These are phyloP conservation scores for Drosophila mauritiana DNA, from an alignment of 1,140 invertebrate species.

Conservation along the genomic window DNA sequence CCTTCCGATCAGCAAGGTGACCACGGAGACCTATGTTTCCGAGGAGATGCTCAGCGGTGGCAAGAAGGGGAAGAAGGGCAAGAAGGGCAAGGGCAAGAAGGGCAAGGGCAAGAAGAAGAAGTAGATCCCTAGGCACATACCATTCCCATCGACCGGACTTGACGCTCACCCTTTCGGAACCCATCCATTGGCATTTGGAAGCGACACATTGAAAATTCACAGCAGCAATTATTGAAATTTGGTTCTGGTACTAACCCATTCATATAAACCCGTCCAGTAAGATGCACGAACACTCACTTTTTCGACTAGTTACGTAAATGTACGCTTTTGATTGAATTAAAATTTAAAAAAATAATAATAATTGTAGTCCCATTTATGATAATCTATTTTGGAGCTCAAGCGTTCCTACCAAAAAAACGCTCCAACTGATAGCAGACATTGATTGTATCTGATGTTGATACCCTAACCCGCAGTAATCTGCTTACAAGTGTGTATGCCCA, in stretches of 20 bases:
- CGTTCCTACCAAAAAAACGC: too few species aligned
- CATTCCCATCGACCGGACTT: conserved; percentile 19
- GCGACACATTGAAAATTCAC: background rate
- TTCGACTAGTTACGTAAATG: conserved; percentile 41
- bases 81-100: conserved; percentile 57
- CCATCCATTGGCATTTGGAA: background rate
- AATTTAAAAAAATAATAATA: conserved; percentile 1
- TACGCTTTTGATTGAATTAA: conserved; percentile 21
- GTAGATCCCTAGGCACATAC: background rate
- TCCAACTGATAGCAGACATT: too few species aligned
- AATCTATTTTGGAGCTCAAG: too few species aligned
- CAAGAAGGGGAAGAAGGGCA: conserved; percentile 32
- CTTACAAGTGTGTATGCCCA: too few species aligned
- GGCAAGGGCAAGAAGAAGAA: conserved; percentile 61
- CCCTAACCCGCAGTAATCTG: too few species aligned
- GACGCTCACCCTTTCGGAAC: background rate
- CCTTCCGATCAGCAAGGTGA: conserved; percentile 67
- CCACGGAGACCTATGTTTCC: conserved; percentile 78
- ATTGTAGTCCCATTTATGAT: too few species aligned
- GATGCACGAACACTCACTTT: conserved; percentile 9
- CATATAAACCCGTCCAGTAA: conserved; percentile 4
- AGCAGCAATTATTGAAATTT: conserved; percentile 11
- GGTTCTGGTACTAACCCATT: conserved; percentile 1
- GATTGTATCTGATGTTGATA: background rate
- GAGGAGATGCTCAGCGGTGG: conserved; percentile 61